Conservation (phyloP, 2,888 invertebrate genomes). For the Eretmocerus hayati region DNA sequence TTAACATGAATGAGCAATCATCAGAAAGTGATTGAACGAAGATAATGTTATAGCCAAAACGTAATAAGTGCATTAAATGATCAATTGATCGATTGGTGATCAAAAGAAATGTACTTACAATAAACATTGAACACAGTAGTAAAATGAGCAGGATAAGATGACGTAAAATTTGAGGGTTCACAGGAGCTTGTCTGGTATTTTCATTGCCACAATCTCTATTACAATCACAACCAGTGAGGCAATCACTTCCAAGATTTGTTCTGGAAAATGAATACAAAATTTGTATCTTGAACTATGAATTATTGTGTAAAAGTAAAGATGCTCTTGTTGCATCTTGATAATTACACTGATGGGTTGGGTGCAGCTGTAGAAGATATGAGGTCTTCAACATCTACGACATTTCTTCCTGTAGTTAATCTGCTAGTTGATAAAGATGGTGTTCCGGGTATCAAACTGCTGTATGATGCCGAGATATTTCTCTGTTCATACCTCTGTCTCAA, state of each 20-base stretch:
- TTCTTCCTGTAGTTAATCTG: constrained; percentile 24
- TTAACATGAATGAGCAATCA: background rate
- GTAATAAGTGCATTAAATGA: too few relatives aligned
- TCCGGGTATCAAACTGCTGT: constrained; percentile 27
- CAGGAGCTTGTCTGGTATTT: constrained; percentile 43
- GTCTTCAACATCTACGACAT: constrained; percentile 44
- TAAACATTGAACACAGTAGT: constrained; percentile 79
- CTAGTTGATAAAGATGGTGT: constrained; percentile 7
- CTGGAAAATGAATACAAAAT: constrained; percentile 19
- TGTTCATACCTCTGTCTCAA: constrained; percentile 74
- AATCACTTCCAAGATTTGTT: constrained; percentile 29
- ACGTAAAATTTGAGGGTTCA: constrained; percentile 66
- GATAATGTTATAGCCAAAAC: too few relatives aligned
- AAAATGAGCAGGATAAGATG: constrained; percentile 78
- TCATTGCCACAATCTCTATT: constrained; percentile 36
- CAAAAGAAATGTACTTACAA: constrained; percentile 68
- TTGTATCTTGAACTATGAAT: too few relatives aligned
- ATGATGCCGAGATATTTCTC: constrained; percentile 47
- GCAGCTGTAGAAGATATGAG: constrained; percentile 30
- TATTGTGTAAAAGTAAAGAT: background rate
- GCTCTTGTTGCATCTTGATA: background rate
- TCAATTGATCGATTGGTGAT: too few relatives aligned
- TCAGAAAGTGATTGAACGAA: too few relatives aligned
- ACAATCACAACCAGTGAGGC: constrained; percentile 35
- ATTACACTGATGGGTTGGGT: constrained; percentile 18